Evolutionary conservation across 2,888 invertebrate genomes (phyloP), one percentile per base, ranked within the genome.

Genomic region (Poecilobothrus nobilitatus): DNA sequence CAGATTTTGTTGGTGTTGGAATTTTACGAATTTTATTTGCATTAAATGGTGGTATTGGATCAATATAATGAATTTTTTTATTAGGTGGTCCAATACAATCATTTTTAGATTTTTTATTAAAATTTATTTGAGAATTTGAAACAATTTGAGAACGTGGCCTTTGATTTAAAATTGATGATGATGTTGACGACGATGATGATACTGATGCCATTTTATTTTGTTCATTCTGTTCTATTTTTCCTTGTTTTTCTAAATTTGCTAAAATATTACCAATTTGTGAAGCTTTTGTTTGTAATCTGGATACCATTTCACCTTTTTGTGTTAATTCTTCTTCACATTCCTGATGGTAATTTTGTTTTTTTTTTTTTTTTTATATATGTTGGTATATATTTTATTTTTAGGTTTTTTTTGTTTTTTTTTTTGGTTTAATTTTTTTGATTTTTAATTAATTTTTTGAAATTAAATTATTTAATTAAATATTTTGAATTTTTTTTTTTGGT

Each of bases 231-330:
- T 82, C 82, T 15, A 53, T 15, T 53, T 53, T 53, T 53, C 53
- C 53, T 76, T 82, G 82, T 76, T 91, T 92, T 85, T 94, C 93
- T 80, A 95, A 87, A 84, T 93, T 94, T 84, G 89, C 89, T 76
- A 95, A 88, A 82, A 95, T 91, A 86, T 92, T 91, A 84, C 95
- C 94, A 83, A 97, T 95, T 84, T 95, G 95, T 80, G 92, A 91
- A 76, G 95, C 95, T 86, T 96, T 97, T 78, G 91, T 91, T 84
- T 97, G 97, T 76, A 97, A 90, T 77, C 95, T 91, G 81, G 91
- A 90, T 78, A 97, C 95, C 89, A 95, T 90, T 84, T 95, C 94
- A 77, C 94, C 95, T 83, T 97, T 97, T 86, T 96, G 94, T 78
- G 95, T 95, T 82, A 97, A 86, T 83, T 95, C 94, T 85, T 89